These are phyloP conservation scores for Incurvaria masculella DNA, from an alignment of 2,888 invertebrate species.

Conservation along the genomic window DNA sequence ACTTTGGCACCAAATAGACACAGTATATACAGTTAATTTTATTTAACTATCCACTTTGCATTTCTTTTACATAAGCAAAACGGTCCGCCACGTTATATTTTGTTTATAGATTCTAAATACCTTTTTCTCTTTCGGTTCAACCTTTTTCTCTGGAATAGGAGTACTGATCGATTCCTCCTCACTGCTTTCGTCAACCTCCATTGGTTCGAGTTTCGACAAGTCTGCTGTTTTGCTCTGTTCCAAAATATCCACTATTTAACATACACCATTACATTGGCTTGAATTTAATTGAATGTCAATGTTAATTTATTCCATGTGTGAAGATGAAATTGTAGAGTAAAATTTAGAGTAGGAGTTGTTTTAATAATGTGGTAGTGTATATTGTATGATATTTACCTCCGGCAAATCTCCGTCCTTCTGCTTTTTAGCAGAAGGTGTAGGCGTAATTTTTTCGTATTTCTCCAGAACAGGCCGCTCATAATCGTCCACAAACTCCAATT, in stretches of 20 bases:
- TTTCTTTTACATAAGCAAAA: slow-evolving; percentile 3
- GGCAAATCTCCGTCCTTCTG: slow-evolving; percentile 43
- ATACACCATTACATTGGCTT: no score
- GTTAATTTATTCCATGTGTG: background rate
- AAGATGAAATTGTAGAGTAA: no score
- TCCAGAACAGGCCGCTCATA: slow-evolving; percentile 75
- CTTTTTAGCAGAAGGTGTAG: slow-evolving; percentile 52
- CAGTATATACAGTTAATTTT: background rate
- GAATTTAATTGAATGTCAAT: slow-evolving; percentile 1
- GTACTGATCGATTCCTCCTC: slow-evolving; percentile 38
- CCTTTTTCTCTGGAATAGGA: slow-evolving; percentile 37
- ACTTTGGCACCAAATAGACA: background rate
- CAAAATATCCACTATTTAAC: background rate
- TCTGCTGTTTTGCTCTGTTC: slow-evolving; percentile 43
- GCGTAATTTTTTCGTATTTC: slow-evolving; percentile 63
- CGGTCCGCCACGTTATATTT: slow-evolving; percentile 4
- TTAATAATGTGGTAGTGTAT: slow-evolving; percentile 15
- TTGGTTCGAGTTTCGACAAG: slow-evolving; percentile 34
- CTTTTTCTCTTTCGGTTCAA: slow-evolving; percentile 32
- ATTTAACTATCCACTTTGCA: background rate
- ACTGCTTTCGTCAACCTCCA: slow-evolving; percentile 42
- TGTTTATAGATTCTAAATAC: slow-evolving; percentile 19
- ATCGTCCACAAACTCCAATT: slow-evolving; percentile 61
- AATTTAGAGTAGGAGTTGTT: no score
- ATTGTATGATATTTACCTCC: slow-evolving; percentile 43